Conservation (phyloP, 2,797 vertebrate genomes). For the Orestias chungarensis region DNA sequence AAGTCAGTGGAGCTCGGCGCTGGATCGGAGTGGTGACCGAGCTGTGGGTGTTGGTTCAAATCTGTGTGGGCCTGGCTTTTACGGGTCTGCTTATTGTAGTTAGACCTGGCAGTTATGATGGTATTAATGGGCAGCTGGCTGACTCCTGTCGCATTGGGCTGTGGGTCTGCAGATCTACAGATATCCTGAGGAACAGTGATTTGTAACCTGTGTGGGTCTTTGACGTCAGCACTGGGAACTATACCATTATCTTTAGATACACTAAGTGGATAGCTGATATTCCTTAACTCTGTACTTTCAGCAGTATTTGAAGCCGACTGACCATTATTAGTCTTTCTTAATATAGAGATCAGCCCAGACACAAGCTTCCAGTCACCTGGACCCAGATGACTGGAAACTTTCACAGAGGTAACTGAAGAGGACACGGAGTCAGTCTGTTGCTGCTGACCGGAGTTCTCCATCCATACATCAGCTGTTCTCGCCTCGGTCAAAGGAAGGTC, state of each 20-base stretch:
- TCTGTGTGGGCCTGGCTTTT: neutral
- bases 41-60: neutral
- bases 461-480: neutral
- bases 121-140: neutral
- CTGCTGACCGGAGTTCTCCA: neutral
- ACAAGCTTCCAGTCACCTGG: neutral
- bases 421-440: neutral
- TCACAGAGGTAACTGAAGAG: neutral
- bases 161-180: neutral
- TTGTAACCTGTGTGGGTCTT: neutral
- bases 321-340: neutral
- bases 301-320: neutral
- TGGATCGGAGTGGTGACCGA: neutral
- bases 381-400: rapidly evolving
- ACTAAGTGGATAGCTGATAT: neutral
- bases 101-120: slow-evolving; percentile 1
- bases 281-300: neutral
- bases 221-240: neutral
- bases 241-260: neutral
- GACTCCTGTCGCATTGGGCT: neutral
- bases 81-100: neutral
- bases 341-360: neutral
- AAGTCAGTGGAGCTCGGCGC: neutral
- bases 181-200: neutral
- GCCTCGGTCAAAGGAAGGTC: neutral